Conservation (phyloP, 2,888 invertebrate genomes). For the Galerucella pusilla region DNA sequence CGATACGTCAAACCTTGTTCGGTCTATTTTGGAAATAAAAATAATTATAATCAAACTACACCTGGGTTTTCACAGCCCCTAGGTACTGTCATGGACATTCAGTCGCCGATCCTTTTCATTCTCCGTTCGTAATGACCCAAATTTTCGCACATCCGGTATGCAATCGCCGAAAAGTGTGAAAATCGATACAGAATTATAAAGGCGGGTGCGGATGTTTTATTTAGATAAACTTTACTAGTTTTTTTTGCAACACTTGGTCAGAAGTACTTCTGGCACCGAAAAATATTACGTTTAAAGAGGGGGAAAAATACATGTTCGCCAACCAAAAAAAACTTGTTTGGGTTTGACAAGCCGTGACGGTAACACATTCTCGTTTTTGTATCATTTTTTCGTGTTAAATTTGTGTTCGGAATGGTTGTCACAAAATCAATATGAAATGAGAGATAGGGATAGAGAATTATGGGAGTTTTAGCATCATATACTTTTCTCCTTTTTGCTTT, state of each 20-base stretch:
- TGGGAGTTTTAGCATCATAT: constrained; percentile 9
- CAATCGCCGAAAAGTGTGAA: background rate
- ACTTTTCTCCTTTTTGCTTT: background rate
- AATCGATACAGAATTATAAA: constrained; percentile 7
- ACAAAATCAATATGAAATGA: constrained; percentile 26
- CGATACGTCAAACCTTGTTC: too few relatives aligned
- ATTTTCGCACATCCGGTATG: background rate
- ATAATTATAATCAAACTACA: too few relatives aligned
- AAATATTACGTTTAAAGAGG: constrained; percentile 11
- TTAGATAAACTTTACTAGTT: constrained; percentile 7
- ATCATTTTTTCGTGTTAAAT: constrained; percentile 19
- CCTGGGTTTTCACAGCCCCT: background rate
- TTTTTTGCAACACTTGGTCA: constrained; percentile 14
- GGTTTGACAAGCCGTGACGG: constrained; percentile 30
- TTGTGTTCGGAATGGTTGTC: constrained; percentile 22
- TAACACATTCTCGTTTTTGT: constrained; percentile 28
- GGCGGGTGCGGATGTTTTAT: background rate
- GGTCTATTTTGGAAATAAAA: too few relatives aligned
- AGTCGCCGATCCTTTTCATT: background rate
- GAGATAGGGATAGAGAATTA: constrained; percentile 15
- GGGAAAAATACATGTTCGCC: constrained; percentile 4
- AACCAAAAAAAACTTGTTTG: constrained; percentile 27
- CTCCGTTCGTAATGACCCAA: background rate
- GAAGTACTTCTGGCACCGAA: constrained; percentile 11
- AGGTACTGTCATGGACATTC: background rate